These are phyloP conservation scores for Amyelois transitella DNA, from an alignment of 1,140 invertebrate species.

Conservation along the genomic window DNA sequence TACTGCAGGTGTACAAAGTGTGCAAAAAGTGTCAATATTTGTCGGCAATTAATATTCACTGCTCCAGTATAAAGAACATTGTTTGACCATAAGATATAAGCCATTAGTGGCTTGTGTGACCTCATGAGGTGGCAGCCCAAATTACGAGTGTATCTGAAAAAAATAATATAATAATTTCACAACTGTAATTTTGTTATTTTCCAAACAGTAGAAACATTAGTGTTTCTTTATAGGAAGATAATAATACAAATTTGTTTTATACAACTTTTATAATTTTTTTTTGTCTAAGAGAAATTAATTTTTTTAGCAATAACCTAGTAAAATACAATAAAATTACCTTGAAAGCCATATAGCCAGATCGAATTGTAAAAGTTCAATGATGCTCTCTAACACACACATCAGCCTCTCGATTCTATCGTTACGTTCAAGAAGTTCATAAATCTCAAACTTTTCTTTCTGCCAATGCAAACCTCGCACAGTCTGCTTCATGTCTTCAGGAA, in stretches of 20 bases:
- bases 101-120: conserved; percentile 51
- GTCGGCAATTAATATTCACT: conserved; percentile 36
- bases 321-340: conserved; percentile 32
- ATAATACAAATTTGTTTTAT: no score
- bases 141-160: conserved; percentile 46
- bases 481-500: conserved; percentile 39
- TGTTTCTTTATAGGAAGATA: no score
- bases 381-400: conserved; percentile 49
- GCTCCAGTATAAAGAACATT: conserved; percentile 39
- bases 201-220: no score
- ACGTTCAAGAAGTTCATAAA: conserved; percentile 50
- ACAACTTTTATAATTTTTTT: no score
- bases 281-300: no score
- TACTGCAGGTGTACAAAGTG: conserved; percentile 52
- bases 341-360: conserved; percentile 63
- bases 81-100: conserved; percentile 42
- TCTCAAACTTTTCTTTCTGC: conserved; percentile 54
- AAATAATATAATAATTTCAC: background rate
- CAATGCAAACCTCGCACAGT: conserved; percentile 45
- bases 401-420: conserved; percentile 54
- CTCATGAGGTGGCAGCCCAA: conserved; percentile 39
- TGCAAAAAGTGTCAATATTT: conserved; percentile 50
- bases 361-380: conserved; percentile 55
- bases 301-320: no score
- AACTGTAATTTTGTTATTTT: no score